Conservation (phyloP, 2,888 invertebrate genomes). For the Fragum sueziense region DNA sequence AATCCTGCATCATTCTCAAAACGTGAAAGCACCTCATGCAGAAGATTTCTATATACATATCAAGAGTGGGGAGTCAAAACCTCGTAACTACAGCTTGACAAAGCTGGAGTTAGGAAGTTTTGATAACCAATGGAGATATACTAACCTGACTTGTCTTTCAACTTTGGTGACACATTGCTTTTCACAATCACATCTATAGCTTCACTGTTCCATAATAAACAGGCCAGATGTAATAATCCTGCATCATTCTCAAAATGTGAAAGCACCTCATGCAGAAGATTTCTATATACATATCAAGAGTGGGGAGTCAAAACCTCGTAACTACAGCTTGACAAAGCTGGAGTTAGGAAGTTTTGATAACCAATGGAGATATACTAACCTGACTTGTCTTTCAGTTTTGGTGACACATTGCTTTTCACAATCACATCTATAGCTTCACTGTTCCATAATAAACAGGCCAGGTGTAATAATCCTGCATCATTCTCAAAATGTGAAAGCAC, state of each 20-base stretch:
- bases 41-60: too few species aligned
- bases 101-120: too few species aligned
- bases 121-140: too few species aligned
- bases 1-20: slow-evolving; percentile 72
- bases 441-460: slow-evolving; percentile 76
- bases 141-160: slow-evolving; percentile 72
- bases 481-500: slow-evolving; percentile 68
- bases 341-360: too few species aligned
- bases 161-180: slow-evolving; percentile 65
- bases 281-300: too few species aligned
- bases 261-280: too few species aligned
- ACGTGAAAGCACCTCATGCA: too few species aligned
- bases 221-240: slow-evolving; percentile 76
- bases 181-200: slow-evolving; percentile 68
- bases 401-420: slow-evolving; percentile 63
- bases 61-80: too few species aligned
- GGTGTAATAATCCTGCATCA: slow-evolving; percentile 73
- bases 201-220: slow-evolving; percentile 72
- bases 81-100: too few species aligned
- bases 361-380: too few species aligned
- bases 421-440: slow-evolving; percentile 69
- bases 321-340: too few species aligned
- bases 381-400: slow-evolving; percentile 69
- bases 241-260: slow-evolving; percentile 69
- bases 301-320: too few species aligned